Conservation (phyloP, 2,797 vertebrate species). For the Pelobates cultripes region DNA sequence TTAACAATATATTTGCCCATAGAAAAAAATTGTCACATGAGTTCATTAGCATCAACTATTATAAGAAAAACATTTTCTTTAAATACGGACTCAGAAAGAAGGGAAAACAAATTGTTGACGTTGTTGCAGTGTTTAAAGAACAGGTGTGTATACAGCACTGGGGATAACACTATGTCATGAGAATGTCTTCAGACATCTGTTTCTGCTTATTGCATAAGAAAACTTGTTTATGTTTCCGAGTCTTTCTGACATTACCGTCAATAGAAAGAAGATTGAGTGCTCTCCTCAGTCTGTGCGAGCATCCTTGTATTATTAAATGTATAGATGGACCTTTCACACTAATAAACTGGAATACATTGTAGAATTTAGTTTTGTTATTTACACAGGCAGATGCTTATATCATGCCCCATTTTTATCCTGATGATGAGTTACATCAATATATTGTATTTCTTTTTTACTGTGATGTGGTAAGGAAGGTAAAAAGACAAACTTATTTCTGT, state of each 20-base stretch:
- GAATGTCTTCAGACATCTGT: conserved; percentile 46
- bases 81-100: not conserved
- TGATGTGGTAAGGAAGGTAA: too few species aligned
- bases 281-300: not conserved
- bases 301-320: not conserved
- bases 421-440: too few species aligned
- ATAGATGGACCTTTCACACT: too few species aligned
- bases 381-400: too few species aligned
- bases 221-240: conserved; percentile 22
- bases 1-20: too few species aligned
- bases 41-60: not conserved
- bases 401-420: too few species aligned
- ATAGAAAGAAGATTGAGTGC: conserved; percentile 7
- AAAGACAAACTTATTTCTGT: too few species aligned
- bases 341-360: too few species aligned
- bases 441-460: too few species aligned
- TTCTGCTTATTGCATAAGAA: conserved; percentile 34
- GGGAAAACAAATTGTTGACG: conserved; percentile 21
- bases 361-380: too few species aligned
- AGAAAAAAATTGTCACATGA: not conserved
- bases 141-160: conserved; percentile 33
- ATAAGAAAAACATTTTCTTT: not conserved
- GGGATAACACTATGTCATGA: conserved; percentile 34
- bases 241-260: conserved; percentile 24
- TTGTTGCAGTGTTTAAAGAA: conserved; percentile 24